Evolutionary conservation across 2,888 invertebrate genomes (phyloP), one percentile per base, ranked within the genome.

Genomic region (Lepetodrilus schrolli): DNA sequence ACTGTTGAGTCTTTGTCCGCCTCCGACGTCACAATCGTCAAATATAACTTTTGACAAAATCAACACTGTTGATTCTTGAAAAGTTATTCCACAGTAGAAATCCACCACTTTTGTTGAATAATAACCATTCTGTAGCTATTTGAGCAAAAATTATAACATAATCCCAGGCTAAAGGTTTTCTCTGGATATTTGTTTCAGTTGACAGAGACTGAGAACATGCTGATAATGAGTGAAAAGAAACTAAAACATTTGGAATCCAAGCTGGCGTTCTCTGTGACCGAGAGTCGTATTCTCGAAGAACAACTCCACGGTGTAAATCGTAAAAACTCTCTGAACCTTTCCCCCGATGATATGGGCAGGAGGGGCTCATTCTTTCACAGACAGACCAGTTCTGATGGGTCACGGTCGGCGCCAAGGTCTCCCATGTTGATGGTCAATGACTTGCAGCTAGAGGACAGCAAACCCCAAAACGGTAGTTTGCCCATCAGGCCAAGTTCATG

Each of bases 161-260:
- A n/a, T n/a, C n/a, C n/a, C n/a, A n/a, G n/a, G n/a, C n/a, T n/a
- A n/a, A n/a, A n/a, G 5, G 34, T n/a, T 48, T 13, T 26, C 26
- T 13, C 17, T 38, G 23, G 30, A 7, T 43, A 20, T 37, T 48
- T 58, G 17, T 73, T 73, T 21, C 50, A 82, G 83, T 51, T 78
- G 17, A 72, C 68, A 43, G 72, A 78, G n/a, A 36, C 80, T 8
- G 70, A 78, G 17, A 78, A 77, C 4, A 74, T 77, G 66, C n/a
- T 82, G 3, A 74, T 76, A 7, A 21, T 47, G 5, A 79, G 75
- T 72, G 80, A 81, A 17, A 75, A 73, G 66, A 77, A 77, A 58
- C 80, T 84, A 13, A 76, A 78, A 47, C 77, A 81, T 8, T 50
- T 85, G 47, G 83, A 85, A 48, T 73, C 80, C 2, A 78, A 80